These are phyloP conservation scores for Arothron firmamentum DNA, from an alignment of 2,113 vertebrate species.

Conservation along the genomic window DNA sequence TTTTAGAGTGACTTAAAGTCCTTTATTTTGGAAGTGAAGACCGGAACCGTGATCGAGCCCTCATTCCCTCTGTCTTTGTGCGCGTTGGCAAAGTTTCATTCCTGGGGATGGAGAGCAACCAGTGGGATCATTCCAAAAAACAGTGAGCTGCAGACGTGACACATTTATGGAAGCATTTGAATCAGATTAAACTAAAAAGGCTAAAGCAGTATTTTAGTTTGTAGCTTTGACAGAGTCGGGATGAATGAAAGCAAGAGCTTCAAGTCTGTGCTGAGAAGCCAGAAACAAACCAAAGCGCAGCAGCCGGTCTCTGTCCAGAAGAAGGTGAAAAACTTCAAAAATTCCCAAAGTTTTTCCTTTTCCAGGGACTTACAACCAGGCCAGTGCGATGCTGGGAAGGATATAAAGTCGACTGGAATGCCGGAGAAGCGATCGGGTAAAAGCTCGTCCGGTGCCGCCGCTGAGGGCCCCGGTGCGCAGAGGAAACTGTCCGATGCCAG, in stretches of 20 bases:
- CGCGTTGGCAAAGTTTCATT: conserved; percentile 39
- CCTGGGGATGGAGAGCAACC: conserved; percentile 16
- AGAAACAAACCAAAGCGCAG: conserved; percentile 43
- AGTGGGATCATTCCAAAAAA: not conserved
- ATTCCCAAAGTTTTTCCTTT: conserved; percentile 65
- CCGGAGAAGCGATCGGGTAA: conserved; percentile 49
- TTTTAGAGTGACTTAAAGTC: not conserved
- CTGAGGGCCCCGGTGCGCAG: conserved; percentile 44
- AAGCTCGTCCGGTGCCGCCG: not conserved
- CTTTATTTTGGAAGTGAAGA: conserved; percentile 36
- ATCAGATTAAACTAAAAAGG: not conserved
- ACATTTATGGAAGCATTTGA: not conserved
- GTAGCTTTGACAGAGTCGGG: not conserved
- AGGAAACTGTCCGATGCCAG: conserved; percentile 72
- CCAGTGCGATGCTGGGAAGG: conserved; percentile 45
- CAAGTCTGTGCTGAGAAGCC: conserved; percentile 44
- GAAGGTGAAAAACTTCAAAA: conserved; percentile 62
- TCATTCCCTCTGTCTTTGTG: not conserved
- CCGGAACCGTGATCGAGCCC: conserved; percentile 26
- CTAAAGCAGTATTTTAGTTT: not conserved
- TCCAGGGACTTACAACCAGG: conserved; percentile 37
- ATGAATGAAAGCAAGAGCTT: conserved; percentile 60
- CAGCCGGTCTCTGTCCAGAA: conserved; percentile 39
- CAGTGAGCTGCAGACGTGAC: not conserved
- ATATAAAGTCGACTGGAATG: conserved; percentile 35